Conservation (phyloP, 2,888 invertebrate genomes). For the Eupithecia exiguata region DNA sequence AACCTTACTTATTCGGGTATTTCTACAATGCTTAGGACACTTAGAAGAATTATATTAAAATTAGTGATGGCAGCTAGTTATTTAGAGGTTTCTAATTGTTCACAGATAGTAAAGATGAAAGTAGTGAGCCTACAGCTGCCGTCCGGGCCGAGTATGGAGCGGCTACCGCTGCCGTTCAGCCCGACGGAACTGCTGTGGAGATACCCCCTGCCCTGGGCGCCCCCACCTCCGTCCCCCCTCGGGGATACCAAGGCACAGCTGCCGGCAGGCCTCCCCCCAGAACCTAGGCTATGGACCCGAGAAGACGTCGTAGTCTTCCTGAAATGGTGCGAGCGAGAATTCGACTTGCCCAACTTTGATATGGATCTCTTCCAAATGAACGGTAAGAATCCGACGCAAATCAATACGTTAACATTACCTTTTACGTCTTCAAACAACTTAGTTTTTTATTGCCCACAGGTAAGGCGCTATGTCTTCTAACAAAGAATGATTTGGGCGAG, state of each 20-base stretch:
- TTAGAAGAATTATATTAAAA: neutral
- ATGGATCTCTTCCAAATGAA: constrained; percentile 98
- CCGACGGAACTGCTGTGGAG: constrained; percentile 94
- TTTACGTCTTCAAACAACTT: constrained; percentile 14
- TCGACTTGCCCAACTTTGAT: constrained; percentile 95
- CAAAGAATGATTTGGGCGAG: constrained; percentile 94
- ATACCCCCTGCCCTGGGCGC: constrained; percentile 91
- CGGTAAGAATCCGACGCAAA: constrained; percentile 80
- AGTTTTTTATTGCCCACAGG: constrained; percentile 78
- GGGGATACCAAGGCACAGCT: constrained; percentile 94
- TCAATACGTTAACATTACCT: constrained; percentile 15
- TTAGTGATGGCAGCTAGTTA: neutral
- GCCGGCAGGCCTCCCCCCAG: constrained; percentile 91
- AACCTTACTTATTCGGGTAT: neutral
- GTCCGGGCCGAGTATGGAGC: constrained; percentile 89
- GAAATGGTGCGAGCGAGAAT: constrained; percentile 96
- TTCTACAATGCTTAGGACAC: neutral
- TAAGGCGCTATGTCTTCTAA: constrained; percentile 95
- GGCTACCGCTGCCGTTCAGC: constrained; percentile 91
- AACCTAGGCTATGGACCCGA: constrained; percentile 95
- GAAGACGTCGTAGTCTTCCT: constrained; percentile 95
- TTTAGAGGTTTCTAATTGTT: constrained; percentile 45
- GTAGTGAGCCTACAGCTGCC: constrained; percentile 88
- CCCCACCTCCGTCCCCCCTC: constrained; percentile 87
- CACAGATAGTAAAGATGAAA: constrained; percentile 84